phyloP scores from a whole-genome alignment of 2,888 invertebrate species.

The Ophion costatus region DNA sequence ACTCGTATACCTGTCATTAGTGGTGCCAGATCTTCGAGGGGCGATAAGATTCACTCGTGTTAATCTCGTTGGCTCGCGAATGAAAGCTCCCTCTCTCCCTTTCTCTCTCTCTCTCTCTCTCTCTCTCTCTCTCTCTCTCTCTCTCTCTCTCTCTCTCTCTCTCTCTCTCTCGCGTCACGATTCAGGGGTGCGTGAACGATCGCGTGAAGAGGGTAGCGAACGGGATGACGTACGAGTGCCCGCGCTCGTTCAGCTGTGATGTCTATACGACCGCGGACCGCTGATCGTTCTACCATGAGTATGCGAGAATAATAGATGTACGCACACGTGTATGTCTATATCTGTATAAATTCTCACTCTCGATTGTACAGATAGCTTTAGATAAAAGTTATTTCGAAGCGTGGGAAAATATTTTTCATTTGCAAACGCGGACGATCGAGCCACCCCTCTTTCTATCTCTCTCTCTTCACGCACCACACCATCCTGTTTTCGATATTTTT shows the following conservation, averaged over 20 bases:
- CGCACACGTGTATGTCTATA: neutral
- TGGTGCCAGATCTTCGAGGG: slow-evolving; percentile 55
- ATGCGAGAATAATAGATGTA: slow-evolving; percentile 36
- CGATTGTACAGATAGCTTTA: slow-evolving; percentile 30
- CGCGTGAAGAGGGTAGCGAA: slow-evolving; percentile 68
- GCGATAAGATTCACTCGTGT: slow-evolving; percentile 66
- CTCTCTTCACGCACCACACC: neutral
- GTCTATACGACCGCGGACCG: slow-evolving; percentile 25
- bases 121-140: neutral
- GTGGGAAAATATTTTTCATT: slow-evolving; percentile 47
- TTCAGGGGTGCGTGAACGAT: slow-evolving; percentile 68
- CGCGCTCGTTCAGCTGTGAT: slow-evolving; percentile 22
- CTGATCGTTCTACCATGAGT: slow-evolving; percentile 40
- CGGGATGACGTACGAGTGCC: slow-evolving; percentile 58
- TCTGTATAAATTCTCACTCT: slow-evolving; percentile 14
- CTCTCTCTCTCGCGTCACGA: slow-evolving; percentile 33
- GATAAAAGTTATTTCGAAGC: slow-evolving; percentile 45
- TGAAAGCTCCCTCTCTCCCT: slow-evolving; percentile 44
- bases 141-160: neutral
- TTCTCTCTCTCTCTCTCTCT: neutral
- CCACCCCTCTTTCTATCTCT: neutral
- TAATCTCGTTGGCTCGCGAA: slow-evolving; percentile 59
- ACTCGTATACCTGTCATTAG: slow-evolving; percentile 69
- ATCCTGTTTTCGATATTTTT: neutral
- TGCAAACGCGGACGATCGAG: slow-evolving; percentile 10